A percentile compares a stretch with the other conserved stretches of the same genome.
Conservation (phyloP, 1,140 invertebrate species). For the Nixonia krombeini region DNA sequence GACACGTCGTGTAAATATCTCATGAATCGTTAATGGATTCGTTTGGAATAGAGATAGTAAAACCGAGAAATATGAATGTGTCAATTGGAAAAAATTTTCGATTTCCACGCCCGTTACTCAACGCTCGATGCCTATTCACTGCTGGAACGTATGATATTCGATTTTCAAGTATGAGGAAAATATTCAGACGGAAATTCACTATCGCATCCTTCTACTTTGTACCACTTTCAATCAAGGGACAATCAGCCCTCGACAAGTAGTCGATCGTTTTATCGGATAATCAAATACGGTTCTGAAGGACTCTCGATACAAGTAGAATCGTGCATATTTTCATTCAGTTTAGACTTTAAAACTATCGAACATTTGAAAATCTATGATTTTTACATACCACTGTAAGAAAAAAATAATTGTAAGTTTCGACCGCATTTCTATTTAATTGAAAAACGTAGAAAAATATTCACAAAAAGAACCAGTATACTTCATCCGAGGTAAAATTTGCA, state of each 20-base stretch:
- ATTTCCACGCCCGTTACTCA: neutral
- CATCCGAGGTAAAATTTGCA: neutral
- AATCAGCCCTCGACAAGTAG: slow-evolving; percentile 60
- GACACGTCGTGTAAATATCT: slow-evolving; percentile 13
- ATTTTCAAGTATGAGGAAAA: slow-evolving; percentile 28
- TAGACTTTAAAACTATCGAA: neutral
- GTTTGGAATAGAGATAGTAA: neutral
- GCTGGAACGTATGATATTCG: slow-evolving; percentile 22
- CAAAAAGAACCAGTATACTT: neutral
- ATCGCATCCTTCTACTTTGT: slow-evolving; percentile 41
- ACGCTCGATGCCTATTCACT: slow-evolving; percentile 11
- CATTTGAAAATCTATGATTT: neutral
- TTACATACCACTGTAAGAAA: too few relatives aligned
- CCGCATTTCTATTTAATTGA: too few relatives aligned
- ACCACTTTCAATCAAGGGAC: slow-evolving; percentile 61
- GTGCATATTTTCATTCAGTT: slow-evolving; percentile 1
- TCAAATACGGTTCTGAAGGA: slow-evolving; percentile 27
- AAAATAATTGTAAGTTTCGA: too few relatives aligned
- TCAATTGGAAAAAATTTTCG: neutral
- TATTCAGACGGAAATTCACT: slow-evolving; percentile 29
- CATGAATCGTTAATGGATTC: slow-evolving; percentile 16
- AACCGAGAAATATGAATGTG: neutral
- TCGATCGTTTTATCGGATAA: slow-evolving; percentile 58
- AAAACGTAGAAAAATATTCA: too few relatives aligned
- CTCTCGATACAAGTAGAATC: slow-evolving; percentile 7